Base-by-base conservation (phyloP, 2,888 invertebrate genomes). In the Hyalella azteca region DNA sequence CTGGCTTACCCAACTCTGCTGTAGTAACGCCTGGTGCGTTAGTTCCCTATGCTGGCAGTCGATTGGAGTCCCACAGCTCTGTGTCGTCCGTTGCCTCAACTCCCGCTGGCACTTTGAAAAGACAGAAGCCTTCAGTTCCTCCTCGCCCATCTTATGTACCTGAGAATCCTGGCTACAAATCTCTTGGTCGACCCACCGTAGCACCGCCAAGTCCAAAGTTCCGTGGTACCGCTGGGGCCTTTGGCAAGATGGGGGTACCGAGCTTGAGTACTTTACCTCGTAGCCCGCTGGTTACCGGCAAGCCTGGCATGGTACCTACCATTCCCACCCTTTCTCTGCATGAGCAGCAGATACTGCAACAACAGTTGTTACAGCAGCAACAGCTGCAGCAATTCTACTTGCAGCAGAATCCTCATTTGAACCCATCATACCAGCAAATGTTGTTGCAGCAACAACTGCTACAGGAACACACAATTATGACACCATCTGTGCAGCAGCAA, bases 71-170 rank as follows among this genome's bases (percentile, higher is more conserved):
- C 2, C 32, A 39, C 1, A 66, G 66, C 36, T 32, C 66, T 19
- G 66, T 36, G 66, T 66, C 66, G 19, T 75, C 75, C 3, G 26
- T 49, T 32, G 32, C 73, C 11, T 49, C 73, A n/a, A 48, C 79
- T 45, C 79, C 79, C 22, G 60, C 60, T 26, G 81, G 82, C 22
- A 84, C 84, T 26, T 39, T 84, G 36, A 79, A 81, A 36, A 77
- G 82, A 45, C 73, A 82, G n/a, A 84, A 84, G 40, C 84, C 84
- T 66, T 78, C 66, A 29, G 81, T 84, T 11, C 84, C 84, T 4
- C 84, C 84, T 5, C 76, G 84, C 36, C 84, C 84, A 5, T 40
- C 75, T 75, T 40, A 26, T 45, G 22, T 75, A 13, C 7, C 40
- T 40, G 75, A 75, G n/a, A 75, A 75, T 41, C 36, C 75, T 9